These are phyloP conservation scores for Meiosimyza platycephala DNA, from an alignment of 2,888 invertebrate species.

Conservation along the genomic window DNA sequence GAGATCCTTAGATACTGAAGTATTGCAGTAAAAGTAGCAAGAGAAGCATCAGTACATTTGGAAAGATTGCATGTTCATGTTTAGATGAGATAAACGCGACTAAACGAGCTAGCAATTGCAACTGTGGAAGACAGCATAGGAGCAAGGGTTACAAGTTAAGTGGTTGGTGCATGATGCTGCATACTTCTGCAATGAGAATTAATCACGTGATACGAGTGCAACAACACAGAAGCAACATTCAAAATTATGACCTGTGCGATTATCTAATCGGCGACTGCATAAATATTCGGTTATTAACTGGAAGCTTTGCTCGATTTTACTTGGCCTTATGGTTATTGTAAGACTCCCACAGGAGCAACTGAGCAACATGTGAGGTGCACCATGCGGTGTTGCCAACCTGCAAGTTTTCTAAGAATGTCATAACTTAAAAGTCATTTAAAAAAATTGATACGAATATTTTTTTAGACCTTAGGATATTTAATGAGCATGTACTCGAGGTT, in stretches of 20 bases:
- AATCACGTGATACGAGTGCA: constrained; percentile 10
- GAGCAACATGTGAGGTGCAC: too few relatives aligned
- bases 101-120: background rate
- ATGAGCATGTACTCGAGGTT: too few relatives aligned
- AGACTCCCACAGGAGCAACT: too few relatives aligned
- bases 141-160: constrained; percentile 12
- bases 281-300: constrained; percentile 11
- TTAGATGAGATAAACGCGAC: constrained; percentile 5
- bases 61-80: background rate
- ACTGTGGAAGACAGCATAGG: background rate
- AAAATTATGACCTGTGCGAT: constrained; percentile 25
- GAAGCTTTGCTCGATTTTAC: background rate
- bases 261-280: constrained; percentile 27
- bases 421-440: too few relatives aligned
- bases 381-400: too few relatives aligned
- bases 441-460: too few relatives aligned
- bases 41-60: background rate
- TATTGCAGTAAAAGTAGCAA: background rate
- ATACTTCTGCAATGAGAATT: constrained; percentile 16
- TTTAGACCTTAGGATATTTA: too few relatives aligned
- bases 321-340: too few relatives aligned
- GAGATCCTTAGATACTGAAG: background rate
- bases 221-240: background rate
- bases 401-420: too few relatives aligned
- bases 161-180: constrained; percentile 7